Evolutionary conservation across 2,888 invertebrate genomes (phyloP), one percentile per base, ranked within the genome.

Genomic region (Choreutis nemorana): DNA sequence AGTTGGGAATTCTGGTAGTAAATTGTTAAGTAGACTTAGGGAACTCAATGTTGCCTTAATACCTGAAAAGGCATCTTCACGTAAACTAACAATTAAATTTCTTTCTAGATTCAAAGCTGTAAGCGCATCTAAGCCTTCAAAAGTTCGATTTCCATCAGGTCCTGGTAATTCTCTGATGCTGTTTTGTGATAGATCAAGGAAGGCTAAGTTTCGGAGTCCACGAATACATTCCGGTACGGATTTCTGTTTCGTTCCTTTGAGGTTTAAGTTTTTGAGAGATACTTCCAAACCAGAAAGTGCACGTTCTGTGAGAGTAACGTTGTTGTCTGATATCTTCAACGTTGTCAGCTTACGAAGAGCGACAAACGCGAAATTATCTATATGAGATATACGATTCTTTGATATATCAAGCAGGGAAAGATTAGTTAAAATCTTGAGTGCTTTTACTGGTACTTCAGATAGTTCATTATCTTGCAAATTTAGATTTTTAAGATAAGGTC

Each of bases 141-240:
- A 90, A 2, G 87, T 85, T 26, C 77, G 81, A 9, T 77, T 81
- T 7, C 86, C 87, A 16, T 83, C 84, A 0, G 83, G 70, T 0
- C 90, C 89, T 0, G 91, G 91, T 32, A 94, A 67, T 58, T 91
- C 91, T 41, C 88, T 81, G 25, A 95, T 86, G 45, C 90, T 87
- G 55, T 95, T 95, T 64, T 94, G 90, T 1, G 94, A 94, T 32
- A 95, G 73, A 71, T 95, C 95, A 32, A 95, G 75, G 55, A 94
- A 95, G 1, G 94, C 94, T 39, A 95, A 68, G 26, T 87, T 88
- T 35, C 82, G 85, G 16, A 95, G 77, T 4, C 90, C 90, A 37
- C 85, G 78, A 11, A 94, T 85, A 26, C 91, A 87, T 42, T 87
- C 86, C 0, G 95, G 94, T 7, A 95, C 85, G 28, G 80, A 77